These are phyloP conservation scores for Campoplex nolae DNA, from an alignment of 2,888 invertebrate species.

Conservation along the genomic window DNA sequence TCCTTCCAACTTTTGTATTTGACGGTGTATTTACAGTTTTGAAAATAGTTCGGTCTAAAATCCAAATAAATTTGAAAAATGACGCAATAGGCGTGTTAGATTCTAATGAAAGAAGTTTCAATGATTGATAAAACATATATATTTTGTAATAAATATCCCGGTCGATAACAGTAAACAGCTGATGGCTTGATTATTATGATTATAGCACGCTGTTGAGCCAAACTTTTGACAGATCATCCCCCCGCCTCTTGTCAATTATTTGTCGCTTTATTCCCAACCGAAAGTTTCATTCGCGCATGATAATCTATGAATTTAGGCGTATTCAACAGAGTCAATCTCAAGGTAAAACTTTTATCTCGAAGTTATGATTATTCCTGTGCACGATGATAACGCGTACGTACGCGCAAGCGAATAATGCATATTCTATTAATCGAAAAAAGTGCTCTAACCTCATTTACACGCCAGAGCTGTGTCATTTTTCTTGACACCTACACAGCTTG, in stretches of 20 bases:
- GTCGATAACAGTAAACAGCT: constrained; percentile 67
- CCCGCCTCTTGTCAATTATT: constrained; percentile 32
- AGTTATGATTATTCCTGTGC: constrained; percentile 35
- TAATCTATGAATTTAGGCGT: constrained; percentile 92
- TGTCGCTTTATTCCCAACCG: constrained; percentile 46
- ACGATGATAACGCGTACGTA: constrained; percentile 27
- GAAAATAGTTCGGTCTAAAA: not conserved
- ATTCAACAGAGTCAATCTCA: constrained; percentile 92
- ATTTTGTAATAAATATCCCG: constrained; percentile 15
- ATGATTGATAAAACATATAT: not conserved
- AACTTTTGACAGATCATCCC: constrained; percentile 59
- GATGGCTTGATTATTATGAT: constrained; percentile 52
- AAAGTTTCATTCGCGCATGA: constrained; percentile 72
- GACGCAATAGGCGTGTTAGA: not conserved
- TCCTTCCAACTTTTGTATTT: not conserved
- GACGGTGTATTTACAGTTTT: not conserved
- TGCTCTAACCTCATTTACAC: constrained; percentile 61
- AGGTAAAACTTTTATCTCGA: constrained; percentile 85
- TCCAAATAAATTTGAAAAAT: not conserved
- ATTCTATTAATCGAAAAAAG: constrained; percentile 40
- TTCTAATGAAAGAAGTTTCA: not conserved
- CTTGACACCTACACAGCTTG: constrained; percentile 17
- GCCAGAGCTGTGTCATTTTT: not conserved
- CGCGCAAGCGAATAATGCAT: constrained; percentile 58
- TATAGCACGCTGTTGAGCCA: constrained; percentile 2